phyloP scores from a whole-genome alignment of 1,140 invertebrate species.

The Portunus trituberculatus region DNA sequence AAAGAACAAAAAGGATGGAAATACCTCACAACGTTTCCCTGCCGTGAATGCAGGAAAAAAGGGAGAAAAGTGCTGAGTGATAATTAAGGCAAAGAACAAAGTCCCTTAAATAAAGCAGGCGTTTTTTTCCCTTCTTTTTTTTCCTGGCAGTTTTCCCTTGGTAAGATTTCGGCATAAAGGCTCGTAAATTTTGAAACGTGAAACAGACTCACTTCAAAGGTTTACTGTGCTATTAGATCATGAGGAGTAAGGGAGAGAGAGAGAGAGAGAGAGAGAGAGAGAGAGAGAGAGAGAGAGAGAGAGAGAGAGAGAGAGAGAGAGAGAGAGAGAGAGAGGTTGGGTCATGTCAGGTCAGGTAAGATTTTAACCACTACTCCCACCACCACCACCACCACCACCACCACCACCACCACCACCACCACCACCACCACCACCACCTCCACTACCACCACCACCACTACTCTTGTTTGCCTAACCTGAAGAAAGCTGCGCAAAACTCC shows the following conservation, averaged over 20 bases:
- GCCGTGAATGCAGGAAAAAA: too few species aligned
- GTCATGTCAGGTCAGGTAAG: too few species aligned
- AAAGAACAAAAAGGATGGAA: too few species aligned
- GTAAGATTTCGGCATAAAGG: conserved; percentile 12
- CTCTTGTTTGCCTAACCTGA: background rate
- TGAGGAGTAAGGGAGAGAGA: background rate
- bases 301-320: background rate
- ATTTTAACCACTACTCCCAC: too few species aligned
- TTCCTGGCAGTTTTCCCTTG: background rate
- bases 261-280: background rate
- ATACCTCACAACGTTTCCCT: too few species aligned
- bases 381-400: background rate
- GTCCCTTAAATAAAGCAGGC: too few species aligned
- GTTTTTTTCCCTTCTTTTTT: background rate
- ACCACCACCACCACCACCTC: background rate
- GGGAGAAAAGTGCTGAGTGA: too few species aligned
- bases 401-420: background rate
- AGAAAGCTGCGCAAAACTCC: background rate
- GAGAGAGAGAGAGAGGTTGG: background rate
- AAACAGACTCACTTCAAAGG: background rate
- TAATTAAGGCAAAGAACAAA: too few species aligned
- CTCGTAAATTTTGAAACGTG: conserved; percentile 13
- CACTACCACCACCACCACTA: background rate
- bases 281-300: background rate
- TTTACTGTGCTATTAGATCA: background rate